Conservation (phyloP, 2,797 vertebrate species). For the Monodelphis domestica region DNA sequence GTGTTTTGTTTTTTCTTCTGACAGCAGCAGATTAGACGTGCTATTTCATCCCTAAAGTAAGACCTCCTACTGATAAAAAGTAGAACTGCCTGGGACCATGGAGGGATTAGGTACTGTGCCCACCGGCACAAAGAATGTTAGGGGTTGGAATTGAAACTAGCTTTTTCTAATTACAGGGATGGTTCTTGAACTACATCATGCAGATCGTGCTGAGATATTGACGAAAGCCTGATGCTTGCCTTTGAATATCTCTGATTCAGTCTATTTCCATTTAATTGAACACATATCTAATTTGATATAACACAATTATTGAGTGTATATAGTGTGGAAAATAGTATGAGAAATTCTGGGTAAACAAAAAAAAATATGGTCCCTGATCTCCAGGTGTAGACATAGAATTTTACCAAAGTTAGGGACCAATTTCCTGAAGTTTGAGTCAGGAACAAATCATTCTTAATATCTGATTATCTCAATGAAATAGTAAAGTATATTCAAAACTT, state of each 20-base stretch:
- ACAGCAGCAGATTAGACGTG: background rate
- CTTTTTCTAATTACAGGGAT: background rate
- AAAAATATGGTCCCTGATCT: background rate
- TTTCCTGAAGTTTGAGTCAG: background rate
- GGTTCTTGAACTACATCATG: background rate
- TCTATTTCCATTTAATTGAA: background rate
- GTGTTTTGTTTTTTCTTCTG: background rate
- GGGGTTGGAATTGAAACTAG: background rate
- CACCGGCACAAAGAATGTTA: background rate
- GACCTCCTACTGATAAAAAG: background rate
- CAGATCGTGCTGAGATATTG: background rate
- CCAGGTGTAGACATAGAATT: background rate
- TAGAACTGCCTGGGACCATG: background rate
- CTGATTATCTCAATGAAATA: background rate
- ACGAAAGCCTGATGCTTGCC: background rate
- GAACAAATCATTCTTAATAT: too few relatives aligned
- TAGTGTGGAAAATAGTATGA: background rate
- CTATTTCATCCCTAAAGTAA: background rate
- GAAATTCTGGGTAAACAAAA: background rate
- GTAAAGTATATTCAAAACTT: background rate
- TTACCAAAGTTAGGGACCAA: background rate
- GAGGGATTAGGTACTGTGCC: background rate
- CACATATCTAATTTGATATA: background rate
- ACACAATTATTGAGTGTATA: background rate
- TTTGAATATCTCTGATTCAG: background rate